These are phyloP conservation scores for Odontocerum albicorne DNA, from an alignment of 2,888 invertebrate species.

Conservation along the genomic window DNA sequence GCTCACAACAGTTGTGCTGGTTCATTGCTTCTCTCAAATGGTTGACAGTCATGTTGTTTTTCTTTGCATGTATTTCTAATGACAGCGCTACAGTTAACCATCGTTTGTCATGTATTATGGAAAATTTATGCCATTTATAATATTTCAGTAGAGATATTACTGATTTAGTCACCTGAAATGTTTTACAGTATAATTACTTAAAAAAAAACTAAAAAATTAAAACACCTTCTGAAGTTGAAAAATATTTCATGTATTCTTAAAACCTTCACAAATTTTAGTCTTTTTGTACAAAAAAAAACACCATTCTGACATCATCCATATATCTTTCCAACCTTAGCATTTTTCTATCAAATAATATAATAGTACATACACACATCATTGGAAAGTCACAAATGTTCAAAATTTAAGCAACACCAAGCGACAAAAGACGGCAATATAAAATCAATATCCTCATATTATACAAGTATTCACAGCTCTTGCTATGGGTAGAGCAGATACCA, in stretches of 20 bases:
- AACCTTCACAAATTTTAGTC: neutral
- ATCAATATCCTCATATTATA: too few species aligned
- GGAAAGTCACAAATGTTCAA: too few species aligned
- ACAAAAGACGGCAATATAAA: too few species aligned
- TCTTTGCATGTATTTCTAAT: slow-evolving; percentile 72
- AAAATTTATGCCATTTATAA: slow-evolving; percentile 93
- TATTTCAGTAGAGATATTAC: slow-evolving; percentile 87
- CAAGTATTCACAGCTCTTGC: too few species aligned
- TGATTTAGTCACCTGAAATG: slow-evolving; percentile 85
- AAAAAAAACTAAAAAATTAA: neutral
- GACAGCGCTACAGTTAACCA: slow-evolving; percentile 84
- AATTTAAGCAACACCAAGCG: too few species aligned
- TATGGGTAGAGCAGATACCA: too few species aligned
- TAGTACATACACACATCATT: too few species aligned
- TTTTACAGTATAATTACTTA: neutral
- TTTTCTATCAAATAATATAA: too few species aligned
- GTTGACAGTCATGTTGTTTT: slow-evolving; percentile 82
- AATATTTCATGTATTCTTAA: neutral
- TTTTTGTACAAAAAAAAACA: too few species aligned
- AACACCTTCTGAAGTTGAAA: neutral
- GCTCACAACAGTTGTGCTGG: slow-evolving; percentile 75
- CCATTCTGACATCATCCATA: too few species aligned
- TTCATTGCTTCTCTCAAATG: slow-evolving; percentile 72
- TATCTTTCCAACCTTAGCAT: too few species aligned
- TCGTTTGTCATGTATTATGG: slow-evolving; percentile 80